Evolutionary conservation across 2,888 invertebrate genomes (phyloP).

Genomic region (Actias luna): DNA sequence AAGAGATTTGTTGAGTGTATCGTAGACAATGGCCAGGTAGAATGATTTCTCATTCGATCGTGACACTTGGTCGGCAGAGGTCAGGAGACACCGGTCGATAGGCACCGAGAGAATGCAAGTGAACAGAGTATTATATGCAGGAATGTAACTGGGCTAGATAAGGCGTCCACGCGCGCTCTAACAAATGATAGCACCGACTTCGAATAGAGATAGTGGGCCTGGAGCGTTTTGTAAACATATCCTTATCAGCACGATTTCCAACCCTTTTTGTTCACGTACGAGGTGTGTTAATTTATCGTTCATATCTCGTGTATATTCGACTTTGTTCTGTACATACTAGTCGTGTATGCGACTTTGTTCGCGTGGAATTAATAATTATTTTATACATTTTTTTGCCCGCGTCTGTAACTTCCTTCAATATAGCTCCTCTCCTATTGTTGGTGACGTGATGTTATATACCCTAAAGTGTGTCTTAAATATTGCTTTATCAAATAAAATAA

Average conservation of each 20-base stretch:
- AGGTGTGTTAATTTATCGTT: slow-evolving; percentile 4
- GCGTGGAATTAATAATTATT: too few species aligned
- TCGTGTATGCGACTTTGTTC: too few species aligned
- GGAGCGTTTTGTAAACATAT: slow-evolving; percentile 14
- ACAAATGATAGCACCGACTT: not conserved
- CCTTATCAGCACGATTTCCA: slow-evolving; percentile 9
- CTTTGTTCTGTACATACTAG: not conserved
- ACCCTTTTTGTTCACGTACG: slow-evolving; percentile 12
- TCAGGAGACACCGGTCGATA: not conserved
- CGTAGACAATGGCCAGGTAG: not conserved
- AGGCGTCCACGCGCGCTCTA: not conserved
- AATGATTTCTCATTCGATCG: not conserved
- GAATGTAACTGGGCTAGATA: slow-evolving; percentile 1
- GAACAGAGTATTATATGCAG: not conserved
- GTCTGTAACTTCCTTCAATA: too few species aligned
- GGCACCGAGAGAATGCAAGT: not conserved
- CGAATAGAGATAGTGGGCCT: slow-evolving; percentile 7
- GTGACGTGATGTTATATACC: too few species aligned
- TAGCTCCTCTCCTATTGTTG: too few species aligned
- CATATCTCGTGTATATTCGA: not conserved
- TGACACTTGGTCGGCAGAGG: not conserved
- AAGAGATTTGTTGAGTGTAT: not conserved
- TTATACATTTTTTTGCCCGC: too few species aligned
- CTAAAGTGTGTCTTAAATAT: too few species aligned
- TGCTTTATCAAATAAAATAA: too few species aligned